Base-by-base conservation (phyloP, 2,797 vertebrate genomes). In the Bradypus variegatus region DNA sequence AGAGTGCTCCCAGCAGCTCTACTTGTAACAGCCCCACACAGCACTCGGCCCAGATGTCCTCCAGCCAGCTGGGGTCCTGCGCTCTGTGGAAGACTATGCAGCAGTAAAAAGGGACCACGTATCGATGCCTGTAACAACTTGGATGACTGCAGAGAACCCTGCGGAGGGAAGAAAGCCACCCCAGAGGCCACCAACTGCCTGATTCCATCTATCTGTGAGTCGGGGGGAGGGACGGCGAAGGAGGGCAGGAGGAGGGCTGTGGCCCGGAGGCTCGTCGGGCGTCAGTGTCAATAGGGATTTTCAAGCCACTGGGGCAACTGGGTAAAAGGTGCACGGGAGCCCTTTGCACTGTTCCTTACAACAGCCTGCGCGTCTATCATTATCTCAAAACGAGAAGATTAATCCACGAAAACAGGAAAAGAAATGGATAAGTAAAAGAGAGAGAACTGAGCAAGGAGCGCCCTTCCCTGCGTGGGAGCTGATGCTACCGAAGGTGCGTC, bases 191-290 rank as follows among this genome's bases (percentile, higher is more conserved):
- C 15, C 12, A 9, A 33, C 14, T 31, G 13, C 33, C 23, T 15
- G 25, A 25, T 8, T 58, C 50, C 48, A 8, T 62, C 53, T 21
- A 38, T n/a, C 8, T 1, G 41, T 79, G 25, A 5, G 53, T 23
- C 70, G 45, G 65, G 3, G 23, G 81, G 21, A 5, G n/a, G 31
- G 13, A 15, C 8, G 4, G 4, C 6, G 9, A 19, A 2, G 6
- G 11, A 13, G 19, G 23, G 31, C 9, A 2, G 13, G 23, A 65
- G 15, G 41, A 25, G 38, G 48, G 13, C 21, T 2, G 8, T 67
- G 77, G 48, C 72, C n/a, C 29, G 1, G 0, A 65, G 62, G 18
- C 27, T 8, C 33, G 23, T 5, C 3, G 38, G 18, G 1, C 6
- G 0, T 48, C 41, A 1, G 16, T 8, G 15, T n/a, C 78, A 10